Evolutionary conservation across 1,140 invertebrate species (phyloP).

Genomic region (Camponotus floridanus): DNA sequence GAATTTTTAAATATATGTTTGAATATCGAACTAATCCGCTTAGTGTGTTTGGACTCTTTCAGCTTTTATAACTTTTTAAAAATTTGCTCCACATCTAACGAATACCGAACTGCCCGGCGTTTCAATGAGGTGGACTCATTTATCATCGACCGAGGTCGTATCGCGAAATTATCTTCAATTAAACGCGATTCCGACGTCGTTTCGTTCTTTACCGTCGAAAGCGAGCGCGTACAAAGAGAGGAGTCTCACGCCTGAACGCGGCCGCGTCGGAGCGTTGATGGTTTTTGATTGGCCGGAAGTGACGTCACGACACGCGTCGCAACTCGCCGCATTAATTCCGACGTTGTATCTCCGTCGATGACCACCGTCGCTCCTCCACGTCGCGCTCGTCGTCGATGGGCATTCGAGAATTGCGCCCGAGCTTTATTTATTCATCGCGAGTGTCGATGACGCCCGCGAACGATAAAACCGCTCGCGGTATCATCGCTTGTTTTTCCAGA

Average conservation of each 20-base stretch:
- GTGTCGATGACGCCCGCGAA: conserved; percentile 18
- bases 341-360: conserved; percentile 48
- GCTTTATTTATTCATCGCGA: conserved; percentile 8
- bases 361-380: not conserved
- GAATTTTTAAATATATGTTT: too few species aligned
- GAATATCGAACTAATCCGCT: too few species aligned
- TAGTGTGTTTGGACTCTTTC: too few species aligned
- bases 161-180: conserved; percentile 61
- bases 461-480: conserved; percentile 34
- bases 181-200: conserved; percentile 42
- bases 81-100: too few species aligned
- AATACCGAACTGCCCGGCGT: too few species aligned
- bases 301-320: conserved; percentile 82
- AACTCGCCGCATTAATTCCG: conserved; percentile 72
- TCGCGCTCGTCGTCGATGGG: not conserved
- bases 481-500: conserved; percentile 26
- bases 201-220: not conserved
- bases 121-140: too few species aligned
- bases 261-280: conserved; percentile 78
- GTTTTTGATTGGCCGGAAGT: conserved; percentile 86
- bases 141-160: not conserved
- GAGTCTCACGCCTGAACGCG: conserved; percentile 55
- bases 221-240: not conserved
- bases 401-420: not conserved
- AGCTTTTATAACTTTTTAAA: too few species aligned